Evolutionary conservation across 2,797 vertebrate species (phyloP).

Genomic region (Ctenosaura bakeri): DNA sequence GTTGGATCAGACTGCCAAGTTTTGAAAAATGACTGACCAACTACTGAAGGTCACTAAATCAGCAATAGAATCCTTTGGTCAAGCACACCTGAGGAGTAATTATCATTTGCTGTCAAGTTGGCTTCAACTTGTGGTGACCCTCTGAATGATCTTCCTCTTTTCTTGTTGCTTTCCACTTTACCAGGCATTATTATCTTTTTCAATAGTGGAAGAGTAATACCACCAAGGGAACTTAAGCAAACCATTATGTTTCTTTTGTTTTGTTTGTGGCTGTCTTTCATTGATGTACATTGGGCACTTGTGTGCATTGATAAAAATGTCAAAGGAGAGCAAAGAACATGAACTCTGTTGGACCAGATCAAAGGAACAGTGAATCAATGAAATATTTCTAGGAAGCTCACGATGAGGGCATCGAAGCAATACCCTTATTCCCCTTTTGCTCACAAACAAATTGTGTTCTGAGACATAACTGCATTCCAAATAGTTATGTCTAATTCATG

Average conservation of each 20-base stretch:
- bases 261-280: not conserved
- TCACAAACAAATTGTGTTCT: not conserved
- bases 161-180: too few species aligned
- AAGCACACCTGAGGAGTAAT: not conserved
- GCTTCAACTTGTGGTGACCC: too few species aligned
- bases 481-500: not conserved
- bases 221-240: not conserved
- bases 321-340: not conserved
- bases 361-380: not conserved
- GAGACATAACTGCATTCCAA: not conserved
- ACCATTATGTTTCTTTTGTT: not conserved
- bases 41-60: not conserved
- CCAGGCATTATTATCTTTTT: too few species aligned
- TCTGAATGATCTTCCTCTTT: too few species aligned
- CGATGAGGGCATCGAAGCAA: not conserved
- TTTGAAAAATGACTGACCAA: slow-evolving; percentile 38
- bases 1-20: slow-evolving; percentile 24
- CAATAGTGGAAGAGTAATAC: not conserved
- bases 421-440: not conserved
- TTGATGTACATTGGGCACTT: not conserved
- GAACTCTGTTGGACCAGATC: not conserved
- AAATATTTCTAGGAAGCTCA: not conserved
- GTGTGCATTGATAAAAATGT: not conserved
- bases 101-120: too few species aligned
- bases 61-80: not conserved